Evolutionary conservation across 1,140 invertebrate genomes (phyloP), one percentile per base, ranked within the genome.

Genomic region (Leptoteleia sp.): DNA sequence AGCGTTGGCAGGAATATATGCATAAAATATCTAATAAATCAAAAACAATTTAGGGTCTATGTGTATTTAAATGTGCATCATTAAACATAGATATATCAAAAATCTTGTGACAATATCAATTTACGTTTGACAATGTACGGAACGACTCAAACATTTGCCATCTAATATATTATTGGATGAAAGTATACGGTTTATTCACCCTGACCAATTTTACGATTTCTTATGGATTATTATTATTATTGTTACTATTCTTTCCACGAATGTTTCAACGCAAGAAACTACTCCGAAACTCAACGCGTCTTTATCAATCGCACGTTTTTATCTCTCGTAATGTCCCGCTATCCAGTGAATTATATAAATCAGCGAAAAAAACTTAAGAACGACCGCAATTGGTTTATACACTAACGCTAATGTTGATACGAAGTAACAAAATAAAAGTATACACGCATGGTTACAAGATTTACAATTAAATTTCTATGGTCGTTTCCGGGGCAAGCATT

Each of bases 261-360:
- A n/a, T n/a, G n/a, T n/a, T n/a, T n/a, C n/a, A n/a, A n/a, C n/a
- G n/a, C n/a, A n/a, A n/a, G n/a, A n/a, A n/a, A n/a, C n/a, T n/a
- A n/a, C n/a, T n/a, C n/a, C n/a, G n/a, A n/a, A n/a, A n/a, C n/a
- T n/a, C n/a, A n/a, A n/a, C n/a, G n/a, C n/a, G n/a, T n/a, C n/a
- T n/a, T n/a, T n/a, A n/a, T 25, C 22, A 3, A 25, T 25, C 6
- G 22, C 29, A 61, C 33, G 12, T 64, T 52, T 31, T 38, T 40
- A 55, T 11, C 33, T 48, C 16, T 48, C 11, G 17, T 54, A 47
- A 47, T 57, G 12, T 64, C 22, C 8, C 12, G 5, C 33, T 38
- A 15, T 64, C 70, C 70, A 75, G 70, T 75, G 59, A 75, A 65
- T 73, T 73, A 73, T 73, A 73, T 25, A 37, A 40, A 65, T 73